Evolutionary conservation across 2,797 vertebrate genomes (phyloP), one percentile per base, ranked within the genome.

Genomic region (Sternotherus odoratus): DNA sequence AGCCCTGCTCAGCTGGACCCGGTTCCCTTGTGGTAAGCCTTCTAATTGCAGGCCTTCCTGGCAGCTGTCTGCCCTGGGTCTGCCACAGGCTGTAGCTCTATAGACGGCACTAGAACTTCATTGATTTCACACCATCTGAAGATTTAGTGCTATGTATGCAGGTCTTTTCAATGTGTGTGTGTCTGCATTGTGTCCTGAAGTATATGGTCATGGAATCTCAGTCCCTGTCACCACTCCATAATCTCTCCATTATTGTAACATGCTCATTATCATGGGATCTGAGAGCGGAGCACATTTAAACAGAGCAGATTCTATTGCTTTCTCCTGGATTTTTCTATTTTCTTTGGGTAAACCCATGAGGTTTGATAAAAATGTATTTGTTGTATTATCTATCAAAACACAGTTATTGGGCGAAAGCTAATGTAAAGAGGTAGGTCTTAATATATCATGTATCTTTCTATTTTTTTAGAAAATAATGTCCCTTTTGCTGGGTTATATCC

Each of bases 401-500:
- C 86, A 94, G 16, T 81, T 87, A 26, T 83, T 84, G 69, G 36
- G 24, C 9, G 50, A 30, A 86, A 60, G 77, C 3, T 56, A 43
- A 74, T 82, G n/a, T 54, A 43, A 39, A 88, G 51, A 78, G 60
- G 24, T 50, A 30, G 12, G 36, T 54, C 43, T 78, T 33, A 66
- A 78, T 75, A 24, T 26, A 66, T 69, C 54, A 26, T 56, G 48
- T 91, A 66, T 78, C 30, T 88, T 95, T 75, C 53, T 43, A 30
- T 51, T 33, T 9, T 85, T 23, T 26, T 3, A 56, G 60, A 82
- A 93, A 94, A 90, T 36, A 30, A 2, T 51, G 36, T 77, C 79
- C 85, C 93, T 54, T 69, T 84, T 94, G 39, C 48, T 83, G 82
- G 23, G 72, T 91, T 94, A 83, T 54, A 79, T 75, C 8, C 83